Percentiles rank a stretch among this genome's conserved stretches.
Conservation (phyloP, 2,888 invertebrate genomes). For the Camponotus fellah region DNA sequence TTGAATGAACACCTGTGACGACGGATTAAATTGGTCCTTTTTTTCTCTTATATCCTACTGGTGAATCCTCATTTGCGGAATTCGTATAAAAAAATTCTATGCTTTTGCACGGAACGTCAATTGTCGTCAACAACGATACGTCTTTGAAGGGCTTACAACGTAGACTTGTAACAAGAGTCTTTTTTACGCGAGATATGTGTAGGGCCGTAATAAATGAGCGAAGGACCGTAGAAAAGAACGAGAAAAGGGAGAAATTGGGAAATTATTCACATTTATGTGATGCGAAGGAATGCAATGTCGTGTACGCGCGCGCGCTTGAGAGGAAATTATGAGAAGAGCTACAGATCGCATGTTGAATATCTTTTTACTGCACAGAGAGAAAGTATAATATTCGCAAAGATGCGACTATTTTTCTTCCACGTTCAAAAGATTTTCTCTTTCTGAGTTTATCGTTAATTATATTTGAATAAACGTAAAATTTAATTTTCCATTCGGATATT, state of each 20-base stretch:
- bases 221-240: constrained; percentile 46
- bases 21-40: constrained; percentile 75
- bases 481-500: not conserved
- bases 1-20: constrained; percentile 78
- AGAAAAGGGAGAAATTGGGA: constrained; percentile 37
- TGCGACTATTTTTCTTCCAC: constrained; percentile 10
- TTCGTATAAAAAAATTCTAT: constrained; percentile 78
- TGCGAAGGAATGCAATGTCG: constrained; percentile 48
- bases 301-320: constrained; percentile 29
- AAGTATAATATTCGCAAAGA: not conserved
- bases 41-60: constrained; percentile 48
- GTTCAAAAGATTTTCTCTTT: not conserved
- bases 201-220: constrained; percentile 58
- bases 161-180: constrained; percentile 52
- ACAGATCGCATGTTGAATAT: constrained; percentile 37
- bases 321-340: constrained; percentile 38
- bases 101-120: constrained; percentile 60
- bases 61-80: constrained; percentile 81
- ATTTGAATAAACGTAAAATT: not conserved
- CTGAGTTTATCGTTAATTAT: not conserved
- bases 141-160: constrained; percentile 63
- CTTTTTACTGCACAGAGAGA: constrained; percentile 26
- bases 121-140: constrained; percentile 69
- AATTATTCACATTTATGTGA: constrained; percentile 67
- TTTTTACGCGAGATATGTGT: constrained; percentile 41